Percentiles rank a stretch among this genome's conserved stretches.
phyloP scores from a whole-genome alignment of 2,113 vertebrate genomes.

The Protomyctophum bolini region DNA sequence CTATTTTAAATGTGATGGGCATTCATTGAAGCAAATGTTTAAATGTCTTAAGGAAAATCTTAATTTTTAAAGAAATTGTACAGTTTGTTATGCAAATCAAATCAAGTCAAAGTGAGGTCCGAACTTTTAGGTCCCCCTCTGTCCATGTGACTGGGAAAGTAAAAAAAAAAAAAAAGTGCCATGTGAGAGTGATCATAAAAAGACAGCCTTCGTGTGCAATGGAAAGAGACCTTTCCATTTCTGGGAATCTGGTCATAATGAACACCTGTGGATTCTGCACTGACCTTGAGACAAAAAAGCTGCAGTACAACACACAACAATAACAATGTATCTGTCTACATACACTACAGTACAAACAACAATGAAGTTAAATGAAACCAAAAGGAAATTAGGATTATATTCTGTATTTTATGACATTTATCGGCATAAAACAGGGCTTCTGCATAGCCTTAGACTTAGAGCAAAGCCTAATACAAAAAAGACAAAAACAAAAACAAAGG shows the following conservation, averaged over 20 bases:
- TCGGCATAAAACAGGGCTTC: no score
- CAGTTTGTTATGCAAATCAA: neutral
- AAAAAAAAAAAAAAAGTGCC: slow-evolving; percentile 9
- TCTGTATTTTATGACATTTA: no score
- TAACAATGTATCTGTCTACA: neutral
- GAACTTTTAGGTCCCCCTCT: slow-evolving; percentile 27
- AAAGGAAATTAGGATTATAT: no score
- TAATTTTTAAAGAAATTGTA: slow-evolving; percentile 16
- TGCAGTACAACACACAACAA: neutral
- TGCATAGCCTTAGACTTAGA: no score
- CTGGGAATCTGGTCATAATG: neutral
- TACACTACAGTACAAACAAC: no score
- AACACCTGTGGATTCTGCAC: neutral
- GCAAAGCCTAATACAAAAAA: no score
- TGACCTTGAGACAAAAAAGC: slow-evolving; percentile 36
- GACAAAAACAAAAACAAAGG: no score
- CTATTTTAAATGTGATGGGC: no score
- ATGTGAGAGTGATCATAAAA: slow-evolving; percentile 35
- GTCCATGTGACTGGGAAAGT: slow-evolving; percentile 17
- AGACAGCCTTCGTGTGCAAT: slow-evolving; percentile 24
- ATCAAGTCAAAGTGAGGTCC: neutral
- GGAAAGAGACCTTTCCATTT: slow-evolving; percentile 25
- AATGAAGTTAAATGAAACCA: no score
- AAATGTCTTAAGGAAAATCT: no score
- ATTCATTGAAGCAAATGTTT: no score